Evolutionary conservation across 2,797 vertebrate genomes (phyloP), one percentile per base, ranked within the genome.

Genomic region (Leptatherina wallacei): DNA sequence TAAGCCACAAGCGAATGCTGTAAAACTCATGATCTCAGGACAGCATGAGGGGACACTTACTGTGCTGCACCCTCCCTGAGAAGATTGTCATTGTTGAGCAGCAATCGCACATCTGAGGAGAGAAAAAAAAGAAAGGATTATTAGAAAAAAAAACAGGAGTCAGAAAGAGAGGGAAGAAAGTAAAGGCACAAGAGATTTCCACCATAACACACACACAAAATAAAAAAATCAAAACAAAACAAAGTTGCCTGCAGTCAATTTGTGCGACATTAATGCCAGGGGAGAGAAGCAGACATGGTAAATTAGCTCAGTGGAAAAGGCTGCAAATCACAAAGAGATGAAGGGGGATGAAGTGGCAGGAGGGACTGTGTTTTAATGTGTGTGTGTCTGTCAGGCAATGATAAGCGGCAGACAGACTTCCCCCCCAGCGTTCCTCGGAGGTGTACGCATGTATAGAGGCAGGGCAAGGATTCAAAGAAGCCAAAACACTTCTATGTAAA

Each of bases 81-180:
- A 93, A 98, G 96, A 95, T 96, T 98, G 94, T 98, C 97, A 85
- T 98, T 96, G 94, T 97, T 97, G 88, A 98, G 96, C 89, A 98
- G 95, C 94, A 98, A 95, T 84, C 97, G 96, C 92, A 98, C 97
- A 95, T 98, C 97, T 98, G 92, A 77, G 47, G 75, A 79, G 74
- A 18, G 40, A 4, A 57, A 57, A 57, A 75, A 81, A 1, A 0
- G 9, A 22, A 1, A 4, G 65, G 11, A 69, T 69, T 24, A 60
- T 73, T 18, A 73, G 59, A 27, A 62, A 10, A 42, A 42, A 4
- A 74, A 13, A 52, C 1, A 38, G 12, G 30, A 27, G 14, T 24
- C n/a, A 54, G 13, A 6, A 20, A 36, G 20, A 77, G 47, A 61
- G n/a, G 9, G 20, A 24, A 72, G 18, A 27, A 49, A 30, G 14